Evolutionary conservation across 2,797 vertebrate species (phyloP).

Genomic region (Naso thynnoides): DNA sequence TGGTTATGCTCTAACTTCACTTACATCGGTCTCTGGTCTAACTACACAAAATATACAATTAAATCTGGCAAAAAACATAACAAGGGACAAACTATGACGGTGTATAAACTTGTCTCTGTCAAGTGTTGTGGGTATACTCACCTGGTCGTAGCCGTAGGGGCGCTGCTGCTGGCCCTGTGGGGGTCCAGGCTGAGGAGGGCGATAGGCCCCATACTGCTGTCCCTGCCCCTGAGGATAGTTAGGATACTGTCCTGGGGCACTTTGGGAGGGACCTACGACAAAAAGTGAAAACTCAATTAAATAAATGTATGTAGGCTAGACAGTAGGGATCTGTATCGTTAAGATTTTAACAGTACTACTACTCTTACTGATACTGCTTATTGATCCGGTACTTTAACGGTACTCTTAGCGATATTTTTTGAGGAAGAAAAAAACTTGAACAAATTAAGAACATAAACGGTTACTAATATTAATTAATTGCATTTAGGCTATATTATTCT

Average conservation of each 20-base stretch:
- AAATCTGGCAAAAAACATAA: slow-evolving; percentile 44
- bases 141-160: slow-evolving; percentile 98
- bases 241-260: slow-evolving; percentile 93
- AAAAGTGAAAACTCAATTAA: not conserved
- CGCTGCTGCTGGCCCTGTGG: slow-evolving; percentile 96
- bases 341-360: too few relatives aligned
- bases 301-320: not conserved
- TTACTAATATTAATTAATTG: too few relatives aligned
- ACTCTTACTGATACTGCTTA: too few relatives aligned
- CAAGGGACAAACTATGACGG: slow-evolving; percentile 46
- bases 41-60: slow-evolving; percentile 51
- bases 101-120: slow-evolving; percentile 32
- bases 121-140: slow-evolving; percentile 76
- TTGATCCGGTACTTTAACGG: too few relatives aligned
- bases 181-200: slow-evolving; percentile 95
- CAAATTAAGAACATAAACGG: too few relatives aligned
- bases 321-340: too few relatives aligned
- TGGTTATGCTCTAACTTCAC: slow-evolving; percentile 46
- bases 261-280: slow-evolving; percentile 91
- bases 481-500: too few relatives aligned
- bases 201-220: slow-evolving; percentile 95
- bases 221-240: slow-evolving; percentile 98
- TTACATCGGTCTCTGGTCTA: slow-evolving; percentile 44
- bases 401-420: too few relatives aligned
- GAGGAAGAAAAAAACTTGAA: too few relatives aligned